Percentiles rank a stretch among this genome's conserved stretches.
These are phyloP conservation scores for Agelas oroides DNA, from an alignment of 37 sponge, comb jelly and placozoan species.

Conservation along the genomic window DNA sequence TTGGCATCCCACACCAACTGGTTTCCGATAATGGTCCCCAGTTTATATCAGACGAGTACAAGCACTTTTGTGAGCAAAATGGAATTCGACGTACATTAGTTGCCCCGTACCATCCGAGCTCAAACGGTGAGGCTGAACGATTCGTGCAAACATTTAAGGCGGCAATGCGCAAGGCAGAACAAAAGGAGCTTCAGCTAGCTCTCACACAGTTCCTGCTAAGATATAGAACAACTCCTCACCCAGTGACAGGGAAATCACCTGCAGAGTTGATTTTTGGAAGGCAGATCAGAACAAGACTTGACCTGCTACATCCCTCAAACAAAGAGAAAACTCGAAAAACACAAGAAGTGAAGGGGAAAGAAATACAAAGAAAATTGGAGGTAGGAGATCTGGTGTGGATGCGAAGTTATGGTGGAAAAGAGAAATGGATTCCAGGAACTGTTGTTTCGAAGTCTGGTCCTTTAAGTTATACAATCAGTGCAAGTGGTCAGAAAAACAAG, in stretches of 20 bases:
- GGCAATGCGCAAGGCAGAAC: not conserved
- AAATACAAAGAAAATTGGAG: not conserved
- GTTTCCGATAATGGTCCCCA: no score
- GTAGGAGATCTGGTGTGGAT: not conserved
- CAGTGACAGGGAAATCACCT: conserved; percentile 10
- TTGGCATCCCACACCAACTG: no score
- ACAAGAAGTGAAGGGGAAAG: not conserved
- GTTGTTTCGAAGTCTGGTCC: no score
- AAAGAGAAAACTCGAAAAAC: not conserved
- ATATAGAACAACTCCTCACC: conserved; percentile 4
- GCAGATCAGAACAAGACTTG: not conserved
- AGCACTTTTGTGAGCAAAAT: no score
- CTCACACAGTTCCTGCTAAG: not conserved
- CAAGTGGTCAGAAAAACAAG: no score
- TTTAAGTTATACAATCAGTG: no score
- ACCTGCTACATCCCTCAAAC: not conserved
- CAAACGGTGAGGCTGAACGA: no score
- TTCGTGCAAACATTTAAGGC: no score
- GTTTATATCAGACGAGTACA: no score
- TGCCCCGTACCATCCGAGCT: no score
- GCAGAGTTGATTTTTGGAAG: not conserved
- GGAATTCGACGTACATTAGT: no score
- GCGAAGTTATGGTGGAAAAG: not conserved
- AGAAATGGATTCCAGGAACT: not conserved
- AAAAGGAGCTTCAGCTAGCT: not conserved